These are phyloP conservation scores for Protobothrops flavoviridis DNA, from an alignment of 2,113 vertebrate species.

Conservation along the genomic window DNA sequence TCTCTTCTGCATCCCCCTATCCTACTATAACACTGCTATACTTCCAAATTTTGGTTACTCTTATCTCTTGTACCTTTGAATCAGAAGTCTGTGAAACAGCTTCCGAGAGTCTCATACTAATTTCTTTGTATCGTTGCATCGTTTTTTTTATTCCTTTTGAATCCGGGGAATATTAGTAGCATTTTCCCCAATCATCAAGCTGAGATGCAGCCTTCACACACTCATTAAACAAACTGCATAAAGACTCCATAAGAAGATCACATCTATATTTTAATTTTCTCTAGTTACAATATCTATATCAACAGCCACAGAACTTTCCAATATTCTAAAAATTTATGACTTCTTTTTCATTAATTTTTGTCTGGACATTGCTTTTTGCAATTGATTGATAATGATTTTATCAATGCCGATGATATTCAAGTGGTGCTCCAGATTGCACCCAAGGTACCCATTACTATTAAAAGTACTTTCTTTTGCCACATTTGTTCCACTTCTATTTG, in stretches of 20 bases:
- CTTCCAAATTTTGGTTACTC: background rate
- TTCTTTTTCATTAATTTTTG: background rate
- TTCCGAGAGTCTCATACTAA: background rate
- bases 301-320: background rate
- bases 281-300: background rate
- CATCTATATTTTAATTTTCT: background rate
- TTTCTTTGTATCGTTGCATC: background rate
- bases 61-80: background rate
- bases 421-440: no score
- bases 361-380: background rate
- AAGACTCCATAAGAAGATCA: background rate
- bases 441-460: no score
- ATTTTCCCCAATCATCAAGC: background rate
- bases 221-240: background rate
- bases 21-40: background rate
- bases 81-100: background rate
- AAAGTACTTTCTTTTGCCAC: no score
- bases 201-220: background rate
- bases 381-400: no score
- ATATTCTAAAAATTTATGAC: background rate
- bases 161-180: background rate
- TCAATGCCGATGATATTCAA: no score
- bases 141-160: background rate
- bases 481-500: no score
- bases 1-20: background rate